Evolutionary conservation across 2,113 vertebrate genomes (phyloP), one percentile per base, ranked within the genome.

Genomic region (Prunella himalayana): DNA sequence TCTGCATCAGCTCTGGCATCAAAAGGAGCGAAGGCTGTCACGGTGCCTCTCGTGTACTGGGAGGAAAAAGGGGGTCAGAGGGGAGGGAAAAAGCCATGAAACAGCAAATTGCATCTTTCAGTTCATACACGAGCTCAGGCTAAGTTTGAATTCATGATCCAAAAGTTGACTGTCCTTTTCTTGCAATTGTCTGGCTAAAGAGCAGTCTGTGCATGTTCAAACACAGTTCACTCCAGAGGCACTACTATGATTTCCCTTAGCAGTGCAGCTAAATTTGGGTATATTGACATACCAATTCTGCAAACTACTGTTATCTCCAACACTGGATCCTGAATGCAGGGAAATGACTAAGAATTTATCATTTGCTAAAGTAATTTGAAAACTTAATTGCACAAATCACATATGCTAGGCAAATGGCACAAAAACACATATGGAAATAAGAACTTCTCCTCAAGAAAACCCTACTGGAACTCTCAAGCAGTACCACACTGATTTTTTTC

Each of bases 1-100:
- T 99, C 99, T 16, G 99, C 99, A 95, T 99, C 99, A 15, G 98
- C 97, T 95, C 99, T 98, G 45, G 98, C 98, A 69, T 99, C 98
- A 86, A 99, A 99, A 65, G 98, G 98, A 88, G 98, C 96, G 9
- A 98, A 99, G 51, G 98, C 98, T 81, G 96, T 98, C 44, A 99
- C 99, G 0, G 98, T 99, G 86, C 99, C 99, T 98, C 97, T 97
- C 3, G 88, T 78, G 88, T 63, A 81, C 97, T 99, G 27, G 2
- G 1, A 5, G 3, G 3, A 9, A 9, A 66, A 87, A 45, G 18
- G 4, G 15, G 19, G n/a, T 3, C 1, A 5, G 21, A 14, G 21
- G 5, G 8, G 50, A 94, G 60, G 53, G 75, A 31, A 68, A 64
- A 84, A 56, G 10, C 10, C 24, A 75, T 73, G 8, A 68, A 82